Evolutionary conservation across 2,888 invertebrate species (phyloP).

Genomic region (Agapostemon virescens): DNA sequence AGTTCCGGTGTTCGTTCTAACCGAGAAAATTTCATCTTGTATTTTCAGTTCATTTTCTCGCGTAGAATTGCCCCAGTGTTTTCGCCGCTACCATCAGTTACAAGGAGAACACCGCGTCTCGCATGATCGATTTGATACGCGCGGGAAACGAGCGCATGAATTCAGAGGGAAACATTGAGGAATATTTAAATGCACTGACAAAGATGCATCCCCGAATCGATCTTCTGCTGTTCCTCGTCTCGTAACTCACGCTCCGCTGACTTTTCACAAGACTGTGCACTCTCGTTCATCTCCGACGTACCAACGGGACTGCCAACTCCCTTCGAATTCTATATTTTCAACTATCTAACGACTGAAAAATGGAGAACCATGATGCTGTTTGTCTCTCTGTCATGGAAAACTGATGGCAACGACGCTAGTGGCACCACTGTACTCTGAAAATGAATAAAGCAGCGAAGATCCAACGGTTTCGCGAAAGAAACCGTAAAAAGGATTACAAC

Average conservation of each 20-base stretch:
- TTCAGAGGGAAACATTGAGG: background rate
- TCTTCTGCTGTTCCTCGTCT: slow-evolving; percentile 1
- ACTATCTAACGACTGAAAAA: background rate
- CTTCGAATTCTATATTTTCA: background rate
- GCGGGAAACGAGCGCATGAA: background rate
- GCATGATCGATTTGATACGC: slow-evolving; percentile 11
- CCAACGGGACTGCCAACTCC: background rate
- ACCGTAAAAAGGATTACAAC: background rate
- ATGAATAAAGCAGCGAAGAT: background rate
- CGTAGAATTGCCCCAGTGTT: background rate
- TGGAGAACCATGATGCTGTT: background rate
- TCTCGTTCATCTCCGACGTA: background rate
- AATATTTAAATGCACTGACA: slow-evolving; percentile 11
- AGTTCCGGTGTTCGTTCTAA: background rate
- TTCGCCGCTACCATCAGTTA: background rate
- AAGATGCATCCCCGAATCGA: slow-evolving; percentile 11
- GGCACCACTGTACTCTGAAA: background rate
- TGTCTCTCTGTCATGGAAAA: background rate
- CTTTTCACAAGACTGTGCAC: slow-evolving; percentile 17
- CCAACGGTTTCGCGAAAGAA: background rate
- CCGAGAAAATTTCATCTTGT: background rate
- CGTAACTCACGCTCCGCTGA: slow-evolving; percentile 9
- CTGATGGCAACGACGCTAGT: background rate
- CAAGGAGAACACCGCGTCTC: background rate
- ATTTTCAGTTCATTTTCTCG: background rate